These are phyloP conservation scores for Phrynosoma platyrhinos DNA, from an alignment of 2,113 vertebrate species.

Conservation along the genomic window DNA sequence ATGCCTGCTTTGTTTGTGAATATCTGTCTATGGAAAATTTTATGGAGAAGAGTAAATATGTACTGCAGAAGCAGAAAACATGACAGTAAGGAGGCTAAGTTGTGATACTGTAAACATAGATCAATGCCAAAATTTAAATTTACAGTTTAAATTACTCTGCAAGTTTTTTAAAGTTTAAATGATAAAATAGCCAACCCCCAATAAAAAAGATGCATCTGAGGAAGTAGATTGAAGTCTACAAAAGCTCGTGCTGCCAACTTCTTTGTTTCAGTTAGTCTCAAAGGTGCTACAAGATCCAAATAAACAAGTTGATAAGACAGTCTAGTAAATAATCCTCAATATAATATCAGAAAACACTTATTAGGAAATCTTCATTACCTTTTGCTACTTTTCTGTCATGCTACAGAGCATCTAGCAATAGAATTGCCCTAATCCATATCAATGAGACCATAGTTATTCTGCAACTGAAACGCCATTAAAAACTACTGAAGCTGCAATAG, in stretches of 20 bases:
- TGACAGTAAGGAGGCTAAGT: not conserved
- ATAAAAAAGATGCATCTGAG: no score
- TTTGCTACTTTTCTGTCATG: not conserved
- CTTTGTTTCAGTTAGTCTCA: no score
- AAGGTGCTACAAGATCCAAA: no score
- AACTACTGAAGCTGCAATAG: not conserved
- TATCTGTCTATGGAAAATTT: not conserved
- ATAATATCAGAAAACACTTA: not conserved
- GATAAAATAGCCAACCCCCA: no score
- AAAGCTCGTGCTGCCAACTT: no score
- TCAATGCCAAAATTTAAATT: no score
- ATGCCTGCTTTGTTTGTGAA: not conserved
- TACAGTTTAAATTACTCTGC: no score
- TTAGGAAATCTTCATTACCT: not conserved
- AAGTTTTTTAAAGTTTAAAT: no score
- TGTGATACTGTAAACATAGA: not conserved
- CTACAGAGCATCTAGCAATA: not conserved
- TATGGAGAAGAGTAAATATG: not conserved
- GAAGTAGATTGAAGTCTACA: no score
- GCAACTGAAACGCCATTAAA: slow-evolving; percentile 14
- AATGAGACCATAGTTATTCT: slow-evolving; percentile 26
- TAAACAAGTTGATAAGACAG: no score
- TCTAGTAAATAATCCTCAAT: no score
- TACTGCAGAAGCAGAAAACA: not conserved
- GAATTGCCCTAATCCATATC: slow-evolving; percentile 22